Evolutionary conservation across 2,888 invertebrate genomes (phyloP), one percentile per base, ranked within the genome.

Genomic region (Dendrolimus pini): DNA sequence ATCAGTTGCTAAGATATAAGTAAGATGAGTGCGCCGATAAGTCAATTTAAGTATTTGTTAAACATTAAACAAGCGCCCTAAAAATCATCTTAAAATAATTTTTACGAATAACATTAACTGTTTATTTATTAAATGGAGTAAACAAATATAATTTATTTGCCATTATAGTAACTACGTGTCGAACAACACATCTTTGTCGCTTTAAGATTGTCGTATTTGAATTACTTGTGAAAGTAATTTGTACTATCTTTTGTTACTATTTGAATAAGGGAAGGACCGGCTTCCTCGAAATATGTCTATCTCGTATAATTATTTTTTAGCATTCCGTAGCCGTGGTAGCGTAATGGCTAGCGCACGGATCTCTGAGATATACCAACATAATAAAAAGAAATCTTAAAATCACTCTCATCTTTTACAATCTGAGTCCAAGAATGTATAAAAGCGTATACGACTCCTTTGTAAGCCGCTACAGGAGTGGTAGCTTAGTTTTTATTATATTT

Each of bases 201-300:
- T 12, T 47, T 47, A 47, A 47, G 47, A 47, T 47, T 9, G 47
- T 47, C 12, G 9, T 47, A 12, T 47, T 47, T 47, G 12, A 47
- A 47, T 12, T 47, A 47, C 12, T 47, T 47, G 9, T 47, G 47
- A 12, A 12, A 47, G 47, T 63, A 58, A 63, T 61, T 61, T 54
- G 56, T 13, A 41, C 55, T 52, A 55, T 53, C 56, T 10, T 54
- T 30, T 47, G 47, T 47, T 47, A 47, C 12, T 47, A 9, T 9
- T 47, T 47, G 9, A 47, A 47, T 47, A 12, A 10, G 30, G 30
- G 6, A 30, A 30, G 30, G 30, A 6, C 2, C 6, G 30, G 47
- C 12, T 47, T 47, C 47, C 47, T 12, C 7, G 47, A 47, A 47
- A 10, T 47, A 12, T 9, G 9, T 7, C 47, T 0, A 30, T 30